Percentiles rank a stretch among this genome's conserved stretches.
Conservation (phyloP, 2,888 invertebrate genomes). For the Lathronympha strigana region DNA sequence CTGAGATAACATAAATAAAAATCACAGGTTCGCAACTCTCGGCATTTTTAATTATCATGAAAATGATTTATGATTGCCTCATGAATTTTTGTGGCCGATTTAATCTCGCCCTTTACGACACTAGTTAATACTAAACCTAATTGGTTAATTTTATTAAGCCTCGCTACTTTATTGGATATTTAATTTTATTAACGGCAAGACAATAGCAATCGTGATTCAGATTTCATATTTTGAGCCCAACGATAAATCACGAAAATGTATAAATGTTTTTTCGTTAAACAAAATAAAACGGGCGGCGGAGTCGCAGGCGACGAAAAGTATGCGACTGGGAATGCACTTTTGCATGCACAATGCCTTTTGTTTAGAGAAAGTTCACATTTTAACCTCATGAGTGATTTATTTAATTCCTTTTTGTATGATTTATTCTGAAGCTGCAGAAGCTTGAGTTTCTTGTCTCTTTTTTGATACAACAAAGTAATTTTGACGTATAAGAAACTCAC, state of each 20-base stretch:
- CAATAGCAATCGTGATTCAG: slow-evolving; percentile 76
- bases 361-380: slow-evolving; percentile 83
- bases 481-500: slow-evolving; percentile 23
- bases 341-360: slow-evolving; percentile 83
- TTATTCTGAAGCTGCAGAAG: slow-evolving; percentile 66
- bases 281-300: slow-evolving; percentile 61
- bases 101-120: slow-evolving; percentile 39
- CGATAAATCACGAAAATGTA: slow-evolving; percentile 70
- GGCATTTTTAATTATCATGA: slow-evolving; percentile 75
- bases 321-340: slow-evolving; percentile 79
- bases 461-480: slow-evolving; percentile 40
- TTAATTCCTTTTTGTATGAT: slow-evolving; percentile 70
- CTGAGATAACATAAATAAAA: slow-evolving; percentile 78
- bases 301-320: slow-evolving; percentile 80
- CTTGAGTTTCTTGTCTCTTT: slow-evolving; percentile 47
- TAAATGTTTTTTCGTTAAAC: slow-evolving; percentile 62
- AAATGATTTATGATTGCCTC: slow-evolving; percentile 74
- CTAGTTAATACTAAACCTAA: slow-evolving; percentile 35
- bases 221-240: slow-evolving; percentile 72
- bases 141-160: slow-evolving; percentile 40
- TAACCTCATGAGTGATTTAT: slow-evolving; percentile 78
- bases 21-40: slow-evolving; percentile 69
- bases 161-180: slow-evolving; percentile 35
- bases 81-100: slow-evolving; percentile 51
- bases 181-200: slow-evolving; percentile 41